Percentiles rank a stretch among this genome's conserved stretches.
phyloP scores from a whole-genome alignment of 2,888 invertebrate species.

The Athrips mouffetella region DNA sequence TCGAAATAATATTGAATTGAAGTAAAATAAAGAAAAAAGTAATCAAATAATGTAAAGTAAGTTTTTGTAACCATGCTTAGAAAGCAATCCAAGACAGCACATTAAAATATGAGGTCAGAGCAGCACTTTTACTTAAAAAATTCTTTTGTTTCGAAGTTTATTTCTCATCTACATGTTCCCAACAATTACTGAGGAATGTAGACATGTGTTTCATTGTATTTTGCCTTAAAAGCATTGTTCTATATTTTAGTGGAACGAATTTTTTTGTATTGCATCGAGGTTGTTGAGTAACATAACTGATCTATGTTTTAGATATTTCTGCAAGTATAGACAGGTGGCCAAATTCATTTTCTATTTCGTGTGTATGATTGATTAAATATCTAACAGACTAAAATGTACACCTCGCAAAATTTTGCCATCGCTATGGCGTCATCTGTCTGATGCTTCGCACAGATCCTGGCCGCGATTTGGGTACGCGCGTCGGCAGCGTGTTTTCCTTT shows the following conservation, averaged over 20 bases:
- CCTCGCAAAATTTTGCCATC: no score
- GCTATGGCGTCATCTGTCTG: no score
- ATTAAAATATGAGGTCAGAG: constrained; percentile 10
- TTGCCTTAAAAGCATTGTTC: constrained; percentile 2
- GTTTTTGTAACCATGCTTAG: not conserved
- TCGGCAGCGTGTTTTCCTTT: no score
- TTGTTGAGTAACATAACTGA: not conserved
- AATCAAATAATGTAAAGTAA: not conserved
- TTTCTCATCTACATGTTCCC: constrained; percentile 4
- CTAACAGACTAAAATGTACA: no score
- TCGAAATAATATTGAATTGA: no score
- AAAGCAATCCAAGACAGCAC: not conserved
- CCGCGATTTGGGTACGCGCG: no score
- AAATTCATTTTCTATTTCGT: no score
- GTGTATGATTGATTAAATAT: no score
- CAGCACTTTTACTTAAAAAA: constrained; percentile 13
- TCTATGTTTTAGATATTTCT: not conserved
- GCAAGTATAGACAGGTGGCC: not conserved
- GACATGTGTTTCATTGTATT: not conserved
- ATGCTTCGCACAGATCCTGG: no score
- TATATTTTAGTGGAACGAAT: constrained; percentile 6
- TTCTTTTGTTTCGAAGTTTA: constrained; percentile 13
- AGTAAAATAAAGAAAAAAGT: no score
- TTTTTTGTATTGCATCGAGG: not conserved
- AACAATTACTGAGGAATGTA: constrained; percentile 7